phyloP scores from a whole-genome alignment of 2,113 vertebrate species.

The Brienomyrus longianalis region DNA sequence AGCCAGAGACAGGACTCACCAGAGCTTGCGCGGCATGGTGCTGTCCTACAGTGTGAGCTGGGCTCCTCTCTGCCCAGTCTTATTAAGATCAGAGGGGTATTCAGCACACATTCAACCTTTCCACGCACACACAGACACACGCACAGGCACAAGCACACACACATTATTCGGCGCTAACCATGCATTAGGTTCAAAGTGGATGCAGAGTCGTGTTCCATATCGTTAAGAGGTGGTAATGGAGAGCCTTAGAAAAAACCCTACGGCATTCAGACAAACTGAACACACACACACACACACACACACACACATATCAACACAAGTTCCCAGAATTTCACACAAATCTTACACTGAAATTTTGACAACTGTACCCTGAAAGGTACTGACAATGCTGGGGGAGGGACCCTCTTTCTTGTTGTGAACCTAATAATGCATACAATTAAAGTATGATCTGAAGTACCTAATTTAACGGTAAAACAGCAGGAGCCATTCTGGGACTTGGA shows the following conservation, averaged over 20 bases:
- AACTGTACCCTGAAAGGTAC: background rate
- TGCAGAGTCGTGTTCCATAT: constrained; percentile 25
- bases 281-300: constrained; percentile 22
- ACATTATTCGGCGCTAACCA: constrained; percentile 36
- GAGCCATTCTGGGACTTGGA: background rate
- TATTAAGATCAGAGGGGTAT: constrained; percentile 9
- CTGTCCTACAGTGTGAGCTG: background rate
- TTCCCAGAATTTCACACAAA: background rate
- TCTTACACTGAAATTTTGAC: background rate
- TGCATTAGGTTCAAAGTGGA: constrained; percentile 28
- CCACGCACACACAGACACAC: constrained; percentile 31
- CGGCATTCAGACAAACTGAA: background rate
- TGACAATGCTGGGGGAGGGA: background rate
- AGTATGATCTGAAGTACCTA: background rate
- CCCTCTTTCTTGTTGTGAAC: background rate
- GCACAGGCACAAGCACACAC: constrained; percentile 23
- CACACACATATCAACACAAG: background rate
- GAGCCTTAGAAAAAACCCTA: background rate
- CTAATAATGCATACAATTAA: background rate
- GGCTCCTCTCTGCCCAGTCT: background rate
- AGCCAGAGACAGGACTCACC: constrained; percentile 32
- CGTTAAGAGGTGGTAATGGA: background rate
- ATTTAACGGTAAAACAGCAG: background rate
- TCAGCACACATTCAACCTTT: constrained; percentile 31
- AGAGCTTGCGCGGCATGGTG: constrained; percentile 41